phyloP scores from a whole-genome alignment of 2,113 vertebrate genomes.

The Phaethornis superciliosus region DNA sequence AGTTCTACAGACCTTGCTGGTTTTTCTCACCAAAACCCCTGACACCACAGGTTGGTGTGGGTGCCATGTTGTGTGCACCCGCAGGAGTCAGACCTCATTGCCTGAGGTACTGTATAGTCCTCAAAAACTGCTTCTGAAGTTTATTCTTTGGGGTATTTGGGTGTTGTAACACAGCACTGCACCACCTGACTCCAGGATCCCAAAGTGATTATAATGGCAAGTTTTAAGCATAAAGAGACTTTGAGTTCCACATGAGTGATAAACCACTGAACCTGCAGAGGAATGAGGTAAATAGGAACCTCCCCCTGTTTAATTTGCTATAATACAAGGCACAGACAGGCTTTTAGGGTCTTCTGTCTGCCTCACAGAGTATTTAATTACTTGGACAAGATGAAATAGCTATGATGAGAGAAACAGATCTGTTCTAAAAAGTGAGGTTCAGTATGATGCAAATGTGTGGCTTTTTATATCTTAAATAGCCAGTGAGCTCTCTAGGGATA shows the following conservation, averaged over 20 bases:
- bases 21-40: not conserved
- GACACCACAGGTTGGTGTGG: not conserved
- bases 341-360: not conserved
- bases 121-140: not conserved
- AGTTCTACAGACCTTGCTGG: not conserved
- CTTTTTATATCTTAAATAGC: not conserved
- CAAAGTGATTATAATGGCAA: not conserved
- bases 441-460: not conserved
- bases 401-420: not conserved
- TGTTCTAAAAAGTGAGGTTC: not conserved
- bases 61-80: fast-evolving
- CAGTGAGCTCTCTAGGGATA: not conserved
- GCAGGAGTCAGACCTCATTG: not conserved
- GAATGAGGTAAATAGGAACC: not conserved
- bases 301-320: not conserved
- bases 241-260: not conserved
- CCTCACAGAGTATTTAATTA: not conserved
- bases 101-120: not conserved
- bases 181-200: not conserved
- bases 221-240: not conserved
- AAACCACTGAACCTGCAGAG: not conserved
- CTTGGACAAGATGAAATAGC: not conserved
- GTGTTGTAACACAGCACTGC: not conserved
- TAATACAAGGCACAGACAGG: not conserved
- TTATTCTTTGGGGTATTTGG: not conserved